phyloP scores from a whole-genome alignment of 2,113 vertebrate genomes.

The Syrmaticus mikado region DNA sequence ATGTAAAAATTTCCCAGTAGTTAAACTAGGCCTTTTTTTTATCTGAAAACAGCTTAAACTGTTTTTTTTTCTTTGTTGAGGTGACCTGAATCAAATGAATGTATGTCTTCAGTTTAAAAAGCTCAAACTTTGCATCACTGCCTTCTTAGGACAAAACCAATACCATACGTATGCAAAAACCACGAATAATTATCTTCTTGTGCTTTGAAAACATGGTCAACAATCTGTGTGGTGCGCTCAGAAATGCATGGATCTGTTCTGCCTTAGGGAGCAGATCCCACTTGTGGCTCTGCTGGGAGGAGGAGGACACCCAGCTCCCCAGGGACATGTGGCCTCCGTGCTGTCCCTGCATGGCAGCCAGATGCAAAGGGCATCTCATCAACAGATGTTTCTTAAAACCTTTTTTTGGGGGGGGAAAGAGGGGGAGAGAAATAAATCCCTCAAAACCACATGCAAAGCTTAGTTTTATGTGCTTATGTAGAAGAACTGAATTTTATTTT shows the following conservation, averaged over 20 bases:
- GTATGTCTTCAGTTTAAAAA: background rate
- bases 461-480: fast-evolving
- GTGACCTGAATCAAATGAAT: conserved; percentile 15
- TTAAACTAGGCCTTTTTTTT: background rate
- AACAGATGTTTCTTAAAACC: background rate
- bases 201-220: background rate
- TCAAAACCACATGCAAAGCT: background rate
- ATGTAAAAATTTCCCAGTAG: background rate
- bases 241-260: fast-evolving
- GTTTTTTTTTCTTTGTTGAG: conserved; percentile 18
- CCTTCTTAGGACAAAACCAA: background rate
- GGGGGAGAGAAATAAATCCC: background rate
- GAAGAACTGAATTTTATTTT: background rate
- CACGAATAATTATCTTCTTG: background rate
- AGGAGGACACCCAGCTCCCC: fast-evolving
- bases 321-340: fast-evolving
- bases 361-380: background rate
- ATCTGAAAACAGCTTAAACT: background rate
- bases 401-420: too few relatives aligned
- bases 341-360: background rate
- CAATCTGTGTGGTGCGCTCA: background rate
- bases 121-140: background rate
- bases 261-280: fast-evolving
- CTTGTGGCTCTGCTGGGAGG: fast-evolving
- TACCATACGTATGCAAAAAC: background rate